Percentiles rank a stretch among this genome's conserved stretches.
Evolutionary conservation across 2,113 vertebrate species (phyloP).

Genomic region (Cairina moschata): DNA sequence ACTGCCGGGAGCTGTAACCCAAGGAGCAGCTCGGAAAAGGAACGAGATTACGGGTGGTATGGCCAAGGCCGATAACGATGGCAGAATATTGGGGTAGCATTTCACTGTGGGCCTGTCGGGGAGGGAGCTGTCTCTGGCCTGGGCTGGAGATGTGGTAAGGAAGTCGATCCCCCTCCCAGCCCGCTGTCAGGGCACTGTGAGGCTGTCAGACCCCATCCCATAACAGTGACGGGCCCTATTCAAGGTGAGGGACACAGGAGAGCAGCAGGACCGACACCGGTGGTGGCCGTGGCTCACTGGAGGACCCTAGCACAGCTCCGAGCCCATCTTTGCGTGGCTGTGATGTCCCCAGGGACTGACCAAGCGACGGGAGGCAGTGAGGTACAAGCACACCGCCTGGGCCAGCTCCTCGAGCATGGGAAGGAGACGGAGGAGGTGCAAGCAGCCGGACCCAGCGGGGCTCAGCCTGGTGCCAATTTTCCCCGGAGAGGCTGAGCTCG

Average conservation of each 20-base stretch:
- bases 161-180: neutral
- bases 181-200: neutral
- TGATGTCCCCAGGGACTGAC: neutral
- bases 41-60: constrained; percentile 31
- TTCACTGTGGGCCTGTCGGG: neutral
- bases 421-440: neutral
- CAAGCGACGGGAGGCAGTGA: neutral
- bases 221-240: too few species aligned
- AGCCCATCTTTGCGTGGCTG: neutral
- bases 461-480: neutral
- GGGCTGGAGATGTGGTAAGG: accelerated
- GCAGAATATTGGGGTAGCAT: neutral
- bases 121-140: neutral
- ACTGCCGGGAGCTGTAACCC: constrained; percentile 11
- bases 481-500: neutral
- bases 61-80: constrained; percentile 35
- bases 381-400: accelerated
- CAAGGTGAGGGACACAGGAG: neutral
- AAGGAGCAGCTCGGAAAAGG: constrained; percentile 58
- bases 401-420: neutral
- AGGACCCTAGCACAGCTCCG: neutral
- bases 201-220: neutral
- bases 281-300: neutral
- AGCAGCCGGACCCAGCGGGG: neutral
- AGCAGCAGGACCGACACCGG: neutral